Percentiles rank a stretch among this genome's conserved stretches.
Conservation (phyloP, 1,140 invertebrate species). For the Maniola jurtina region DNA sequence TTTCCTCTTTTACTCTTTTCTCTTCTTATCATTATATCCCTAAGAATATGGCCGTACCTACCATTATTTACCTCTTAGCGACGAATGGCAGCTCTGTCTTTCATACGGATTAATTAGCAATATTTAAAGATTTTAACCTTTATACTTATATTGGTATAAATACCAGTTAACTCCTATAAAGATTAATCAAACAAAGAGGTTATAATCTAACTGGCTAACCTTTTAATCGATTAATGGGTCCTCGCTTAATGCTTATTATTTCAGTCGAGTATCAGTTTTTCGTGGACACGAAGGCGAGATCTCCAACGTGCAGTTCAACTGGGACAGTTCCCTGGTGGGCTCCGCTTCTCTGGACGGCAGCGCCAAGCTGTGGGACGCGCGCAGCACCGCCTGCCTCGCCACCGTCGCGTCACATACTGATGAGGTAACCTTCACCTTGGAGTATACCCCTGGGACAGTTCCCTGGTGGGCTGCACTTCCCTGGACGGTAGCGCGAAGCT, state of each 20-base stretch:
- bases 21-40: too few species aligned
- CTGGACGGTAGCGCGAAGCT: constrained; percentile 89
- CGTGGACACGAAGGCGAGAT: constrained; percentile 86
- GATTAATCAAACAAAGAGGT: too few species aligned
- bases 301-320: constrained; percentile 88
- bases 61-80: not conserved
- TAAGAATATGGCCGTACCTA: too few species aligned
- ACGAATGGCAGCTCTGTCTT: too few species aligned
- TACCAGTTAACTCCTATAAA: too few species aligned
- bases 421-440: constrained; percentile 75
- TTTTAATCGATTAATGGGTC: too few species aligned
- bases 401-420: constrained; percentile 84
- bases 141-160: too few species aligned
- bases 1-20: too few species aligned
- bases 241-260: not conserved
- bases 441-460: constrained; percentile 80
- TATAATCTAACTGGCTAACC: too few species aligned
- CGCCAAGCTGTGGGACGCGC: constrained; percentile 86
- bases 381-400: constrained; percentile 80
- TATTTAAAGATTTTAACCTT: too few species aligned
- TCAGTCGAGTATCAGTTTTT: constrained; percentile 82
- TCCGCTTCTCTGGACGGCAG: constrained; percentile 87
- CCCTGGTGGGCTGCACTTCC: constrained; percentile 84
- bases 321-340: constrained; percentile 84
- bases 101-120: too few species aligned